A percentile compares a stretch with the other conserved stretches of the same genome.
These are phyloP conservation scores for Mellilla xanthometata DNA, from an alignment of 2,888 invertebrate species.

Conservation along the genomic window DNA sequence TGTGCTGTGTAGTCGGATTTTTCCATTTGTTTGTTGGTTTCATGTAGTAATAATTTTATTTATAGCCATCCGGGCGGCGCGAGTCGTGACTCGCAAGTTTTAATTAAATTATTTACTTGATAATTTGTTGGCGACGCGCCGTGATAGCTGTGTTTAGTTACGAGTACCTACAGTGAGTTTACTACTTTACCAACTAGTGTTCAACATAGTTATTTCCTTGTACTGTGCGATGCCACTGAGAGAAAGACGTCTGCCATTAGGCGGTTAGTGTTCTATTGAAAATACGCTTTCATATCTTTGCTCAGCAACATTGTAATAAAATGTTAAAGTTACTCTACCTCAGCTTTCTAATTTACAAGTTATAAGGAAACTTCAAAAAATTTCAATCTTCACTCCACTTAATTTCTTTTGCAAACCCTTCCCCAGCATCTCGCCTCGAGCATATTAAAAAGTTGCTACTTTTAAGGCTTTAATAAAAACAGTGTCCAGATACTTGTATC, in stretches of 20 bases:
- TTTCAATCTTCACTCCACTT: conserved; percentile 21
- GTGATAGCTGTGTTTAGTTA: conserved; percentile 30
- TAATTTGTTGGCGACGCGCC: conserved; percentile 49
- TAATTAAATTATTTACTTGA: conserved; percentile 72
- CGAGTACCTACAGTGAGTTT: conserved; percentile 2
- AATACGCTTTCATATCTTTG: not conserved
- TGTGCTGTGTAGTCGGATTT: conserved; percentile 31
- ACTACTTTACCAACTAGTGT: conserved; percentile 6
- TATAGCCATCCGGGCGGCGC: conserved; percentile 57
- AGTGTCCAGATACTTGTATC: conserved; percentile 30
- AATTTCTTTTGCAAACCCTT: conserved; percentile 27
- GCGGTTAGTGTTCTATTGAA: too few species aligned
- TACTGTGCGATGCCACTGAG: too few species aligned
- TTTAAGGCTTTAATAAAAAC: conserved; percentile 29
- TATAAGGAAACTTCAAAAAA: conserved; percentile 15
- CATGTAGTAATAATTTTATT: conserved; percentile 60
- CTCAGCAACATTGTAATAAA: conserved; percentile 7
- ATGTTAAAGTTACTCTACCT: conserved; percentile 3
- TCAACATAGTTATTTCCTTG: not conserved
- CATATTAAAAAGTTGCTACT: conserved; percentile 29
- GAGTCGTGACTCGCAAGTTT: conserved; percentile 58
- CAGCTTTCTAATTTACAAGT: conserved; percentile 18
- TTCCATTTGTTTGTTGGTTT: conserved; percentile 40
- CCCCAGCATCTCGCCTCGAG: conserved; percentile 21
- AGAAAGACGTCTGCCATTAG: too few species aligned